phyloP scores from a whole-genome alignment of 1,140 invertebrate species.

The Zaprionus africanus region DNA sequence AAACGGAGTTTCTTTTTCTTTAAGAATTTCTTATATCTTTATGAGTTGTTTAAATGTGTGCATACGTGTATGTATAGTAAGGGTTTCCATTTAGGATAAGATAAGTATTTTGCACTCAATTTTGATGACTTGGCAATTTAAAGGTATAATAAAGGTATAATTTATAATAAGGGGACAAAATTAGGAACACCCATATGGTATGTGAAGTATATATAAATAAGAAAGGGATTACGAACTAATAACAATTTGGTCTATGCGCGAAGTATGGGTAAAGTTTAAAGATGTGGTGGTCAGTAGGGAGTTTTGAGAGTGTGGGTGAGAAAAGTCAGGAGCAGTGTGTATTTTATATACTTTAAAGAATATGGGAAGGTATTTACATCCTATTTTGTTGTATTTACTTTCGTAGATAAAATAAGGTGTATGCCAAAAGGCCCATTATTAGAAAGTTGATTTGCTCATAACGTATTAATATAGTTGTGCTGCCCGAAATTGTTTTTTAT shows the following conservation, averaged over 20 bases:
- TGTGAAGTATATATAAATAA: background rate
- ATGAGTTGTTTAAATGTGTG: too few relatives aligned
- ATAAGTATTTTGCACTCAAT: too few relatives aligned
- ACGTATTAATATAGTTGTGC: too few relatives aligned
- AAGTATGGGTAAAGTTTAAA: background rate
- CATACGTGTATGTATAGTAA: too few relatives aligned
- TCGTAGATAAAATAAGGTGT: background rate
- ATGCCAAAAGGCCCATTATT: background rate
- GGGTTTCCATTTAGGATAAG: too few relatives aligned
- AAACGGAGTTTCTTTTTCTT: background rate
- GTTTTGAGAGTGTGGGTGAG: background rate
- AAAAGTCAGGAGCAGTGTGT: background rate
- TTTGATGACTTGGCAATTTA: too few relatives aligned
- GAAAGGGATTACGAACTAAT: background rate
- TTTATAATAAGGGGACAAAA: too few relatives aligned
- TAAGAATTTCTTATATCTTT: background rate
- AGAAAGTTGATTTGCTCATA: too few relatives aligned
- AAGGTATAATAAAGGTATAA: too few relatives aligned
- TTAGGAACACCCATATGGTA: too few relatives aligned
- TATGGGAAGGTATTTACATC: background rate
- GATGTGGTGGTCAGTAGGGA: background rate
- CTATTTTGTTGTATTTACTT: background rate
- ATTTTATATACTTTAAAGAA: background rate
- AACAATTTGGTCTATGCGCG: background rate
- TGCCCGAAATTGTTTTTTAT: too few relatives aligned